Conservation (phyloP, 2,888 invertebrate genomes). For the Morinoia aosen region DNA sequence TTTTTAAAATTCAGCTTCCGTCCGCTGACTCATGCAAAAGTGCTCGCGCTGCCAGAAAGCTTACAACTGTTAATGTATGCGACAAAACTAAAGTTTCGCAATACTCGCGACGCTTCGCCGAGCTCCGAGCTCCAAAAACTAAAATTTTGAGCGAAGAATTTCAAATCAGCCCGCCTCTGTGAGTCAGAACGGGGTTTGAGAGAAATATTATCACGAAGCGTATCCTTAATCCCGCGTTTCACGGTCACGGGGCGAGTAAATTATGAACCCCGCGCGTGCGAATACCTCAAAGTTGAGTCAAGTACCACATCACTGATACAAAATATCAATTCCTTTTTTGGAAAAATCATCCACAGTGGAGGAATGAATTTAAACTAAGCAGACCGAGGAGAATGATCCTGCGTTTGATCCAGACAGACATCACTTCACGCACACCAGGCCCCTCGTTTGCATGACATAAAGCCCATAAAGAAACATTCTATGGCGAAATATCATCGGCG, state of each 20-base stretch:
- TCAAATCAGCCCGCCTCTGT: neutral
- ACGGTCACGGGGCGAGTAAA: neutral
- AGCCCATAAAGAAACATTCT: neutral
- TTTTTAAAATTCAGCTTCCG: slow-evolving; percentile 30
- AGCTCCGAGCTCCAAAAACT: neutral
- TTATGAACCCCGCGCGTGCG: neutral
- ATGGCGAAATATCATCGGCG: neutral
- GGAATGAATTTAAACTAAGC: neutral
- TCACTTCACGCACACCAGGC: neutral
- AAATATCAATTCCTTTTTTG: neutral
- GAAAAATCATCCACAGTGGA: neutral
- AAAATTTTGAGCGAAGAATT: neutral
- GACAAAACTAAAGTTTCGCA: slow-evolving; percentile 26
- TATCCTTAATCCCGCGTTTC: neutral
- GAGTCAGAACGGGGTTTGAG: neutral
- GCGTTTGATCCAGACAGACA: neutral
- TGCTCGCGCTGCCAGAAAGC: slow-evolving; percentile 23
- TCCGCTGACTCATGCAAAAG: slow-evolving; percentile 49
- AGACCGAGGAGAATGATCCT: neutral
- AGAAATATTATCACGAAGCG: neutral
- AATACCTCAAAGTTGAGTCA: too few relatives aligned
- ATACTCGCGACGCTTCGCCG: neutral
- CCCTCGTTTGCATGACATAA: neutral
- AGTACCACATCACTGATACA: neutral
- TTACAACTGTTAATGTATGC: slow-evolving; percentile 46